Evolutionary conservation across 2,113 vertebrate species (phyloP).

Genomic region (Chunga burmeisteri): DNA sequence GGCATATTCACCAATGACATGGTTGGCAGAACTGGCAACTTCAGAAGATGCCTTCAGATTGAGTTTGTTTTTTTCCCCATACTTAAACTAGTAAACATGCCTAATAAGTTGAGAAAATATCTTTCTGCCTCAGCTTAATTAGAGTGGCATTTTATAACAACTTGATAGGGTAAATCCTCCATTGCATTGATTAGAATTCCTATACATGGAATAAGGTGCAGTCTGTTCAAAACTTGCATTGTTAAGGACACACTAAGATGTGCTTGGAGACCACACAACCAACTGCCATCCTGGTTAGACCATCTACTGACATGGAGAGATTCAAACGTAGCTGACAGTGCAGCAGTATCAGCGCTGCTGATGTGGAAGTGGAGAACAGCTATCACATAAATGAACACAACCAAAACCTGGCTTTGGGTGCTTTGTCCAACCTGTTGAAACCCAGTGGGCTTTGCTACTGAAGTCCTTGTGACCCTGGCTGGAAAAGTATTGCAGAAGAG

Average conservation of each 20-base stretch:
- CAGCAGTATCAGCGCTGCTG: neutral
- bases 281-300: neutral
- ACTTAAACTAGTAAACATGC: neutral
- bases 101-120: neutral
- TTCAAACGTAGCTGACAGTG: neutral
- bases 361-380: neutral
- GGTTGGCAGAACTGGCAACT: neutral
- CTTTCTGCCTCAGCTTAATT: neutral
- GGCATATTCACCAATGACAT: neutral
- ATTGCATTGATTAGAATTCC: neutral
- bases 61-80: neutral
- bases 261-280: neutral
- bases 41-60: neutral
- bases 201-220: neutral
- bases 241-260: neutral
- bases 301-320: neutral
- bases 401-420: neutral
- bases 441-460: neutral
- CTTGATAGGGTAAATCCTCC: neutral
- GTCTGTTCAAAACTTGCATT: constrained; percentile 1
- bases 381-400: neutral
- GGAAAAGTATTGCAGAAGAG: neutral
- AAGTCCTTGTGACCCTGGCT: neutral
- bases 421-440: neutral
- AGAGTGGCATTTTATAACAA: neutral